Evolutionary conservation across 2,888 invertebrate species (phyloP).

Genomic region (Spisula solida): DNA sequence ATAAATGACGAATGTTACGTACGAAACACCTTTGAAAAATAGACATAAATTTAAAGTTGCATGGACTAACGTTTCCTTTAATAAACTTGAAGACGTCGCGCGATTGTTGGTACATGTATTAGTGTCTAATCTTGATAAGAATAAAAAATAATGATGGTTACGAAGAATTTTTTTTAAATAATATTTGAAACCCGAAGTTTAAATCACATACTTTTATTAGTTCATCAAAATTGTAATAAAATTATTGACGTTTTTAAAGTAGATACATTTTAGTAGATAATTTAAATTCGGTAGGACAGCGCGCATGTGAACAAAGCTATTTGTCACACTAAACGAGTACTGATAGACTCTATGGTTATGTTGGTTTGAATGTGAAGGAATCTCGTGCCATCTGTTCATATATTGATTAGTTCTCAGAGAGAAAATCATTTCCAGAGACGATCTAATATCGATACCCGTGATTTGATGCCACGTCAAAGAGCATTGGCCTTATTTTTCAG

Average conservation of each 20-base stretch:
- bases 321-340: too few relatives aligned
- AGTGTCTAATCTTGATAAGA: not conserved
- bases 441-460: slow-evolving; percentile 1
- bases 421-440: not conserved
- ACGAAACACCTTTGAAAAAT: not conserved
- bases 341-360: not conserved
- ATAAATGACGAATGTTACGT: not conserved
- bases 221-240: not conserved
- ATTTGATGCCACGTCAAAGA: not conserved
- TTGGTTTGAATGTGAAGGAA: not conserved
- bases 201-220: not conserved
- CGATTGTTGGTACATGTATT: not conserved
- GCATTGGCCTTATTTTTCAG: not conserved
- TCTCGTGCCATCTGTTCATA: not conserved
- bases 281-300: not conserved
- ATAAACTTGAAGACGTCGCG: not conserved
- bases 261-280: too few relatives aligned
- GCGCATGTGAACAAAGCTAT: too few relatives aligned
- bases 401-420: slow-evolving; percentile 17
- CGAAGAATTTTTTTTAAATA: too few relatives aligned
- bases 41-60: not conserved
- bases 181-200: too few relatives aligned
- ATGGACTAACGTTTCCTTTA: not conserved
- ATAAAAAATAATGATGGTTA: not conserved
- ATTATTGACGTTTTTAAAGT: not conserved